Conservation (phyloP, 2,113 vertebrate genomes). For the Hippocampus guttulatus region DNA sequence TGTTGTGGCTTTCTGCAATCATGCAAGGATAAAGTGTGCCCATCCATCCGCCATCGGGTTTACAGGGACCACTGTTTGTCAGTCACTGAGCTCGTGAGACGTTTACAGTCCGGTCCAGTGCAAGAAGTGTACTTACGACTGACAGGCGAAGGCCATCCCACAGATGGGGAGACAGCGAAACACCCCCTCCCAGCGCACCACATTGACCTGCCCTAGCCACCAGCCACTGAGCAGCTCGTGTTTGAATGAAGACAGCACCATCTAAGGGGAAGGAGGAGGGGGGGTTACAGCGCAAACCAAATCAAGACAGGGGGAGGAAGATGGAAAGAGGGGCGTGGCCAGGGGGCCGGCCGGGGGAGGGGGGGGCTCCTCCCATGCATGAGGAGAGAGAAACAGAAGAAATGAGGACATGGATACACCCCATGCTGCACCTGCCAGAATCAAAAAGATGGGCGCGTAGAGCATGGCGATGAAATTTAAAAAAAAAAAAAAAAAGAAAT, state of each 20-base stretch:
- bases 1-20: constrained; percentile 11
- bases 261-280: constrained; percentile 72
- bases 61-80: constrained; percentile 4
- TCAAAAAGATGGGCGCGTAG: constrained; percentile 14
- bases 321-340: neutral
- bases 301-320: constrained; percentile 33
- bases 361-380: constrained; percentile 37
- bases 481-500: neutral
- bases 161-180: constrained; percentile 99
- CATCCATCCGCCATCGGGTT: constrained; percentile 8
- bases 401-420: constrained; percentile 30
- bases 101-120: constrained; percentile 29
- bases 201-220: constrained; percentile 85
- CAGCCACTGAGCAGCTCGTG: constrained; percentile 87
- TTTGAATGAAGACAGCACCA: constrained; percentile 92
- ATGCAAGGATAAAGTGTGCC: constrained; percentile 15
- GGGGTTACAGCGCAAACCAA: constrained; percentile 53
- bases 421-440: constrained; percentile 33
- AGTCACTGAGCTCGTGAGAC: neutral
- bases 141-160: constrained; percentile 98
- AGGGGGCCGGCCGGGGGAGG: no score
- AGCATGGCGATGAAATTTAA: constrained; percentile 1
- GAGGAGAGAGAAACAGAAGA: constrained; percentile 29
- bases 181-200: constrained; percentile 90
- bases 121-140: constrained; percentile 87